Conservation (phyloP, 1,140 invertebrate species). For the Lordiphosa mommai region DNA sequence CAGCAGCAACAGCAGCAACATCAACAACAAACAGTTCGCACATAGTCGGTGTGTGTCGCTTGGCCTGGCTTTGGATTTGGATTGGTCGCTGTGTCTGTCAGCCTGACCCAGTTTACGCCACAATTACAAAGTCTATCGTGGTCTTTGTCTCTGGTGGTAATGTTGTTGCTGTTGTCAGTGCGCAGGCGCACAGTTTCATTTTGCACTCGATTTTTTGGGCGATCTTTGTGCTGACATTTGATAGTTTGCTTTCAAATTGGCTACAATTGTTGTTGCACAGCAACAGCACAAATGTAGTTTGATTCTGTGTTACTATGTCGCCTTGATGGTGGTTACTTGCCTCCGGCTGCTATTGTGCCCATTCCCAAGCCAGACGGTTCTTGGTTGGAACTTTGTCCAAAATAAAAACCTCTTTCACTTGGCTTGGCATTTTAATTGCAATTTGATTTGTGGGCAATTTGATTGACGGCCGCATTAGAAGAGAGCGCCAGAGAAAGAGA, state of each 20-base stretch:
- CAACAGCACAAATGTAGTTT: constrained; percentile 14
- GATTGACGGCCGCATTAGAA: constrained; percentile 29
- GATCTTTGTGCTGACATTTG: constrained; percentile 64
- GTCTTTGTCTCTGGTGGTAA: constrained; percentile 20
- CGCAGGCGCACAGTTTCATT: constrained; percentile 57
- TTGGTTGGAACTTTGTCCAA: constrained; percentile 49
- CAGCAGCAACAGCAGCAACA: constrained; percentile 17
- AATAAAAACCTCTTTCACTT: constrained; percentile 40
- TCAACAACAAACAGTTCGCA: constrained; percentile 29
- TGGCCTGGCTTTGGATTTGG: constrained; percentile 14
- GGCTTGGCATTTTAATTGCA: constrained; percentile 57
- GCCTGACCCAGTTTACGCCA: constrained; percentile 70
- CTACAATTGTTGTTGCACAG: constrained; percentile 50
- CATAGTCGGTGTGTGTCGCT: constrained; percentile 31
- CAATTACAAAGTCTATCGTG: constrained; percentile 62
- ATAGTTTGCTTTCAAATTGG: constrained; percentile 76
- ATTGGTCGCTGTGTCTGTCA: constrained; percentile 11
- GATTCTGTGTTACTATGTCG: constrained; percentile 68
- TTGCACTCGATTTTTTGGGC: constrained; percentile 33
- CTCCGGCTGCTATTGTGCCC: constrained; percentile 40
- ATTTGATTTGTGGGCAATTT: constrained; percentile 52
- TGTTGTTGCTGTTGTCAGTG: constrained; percentile 32
- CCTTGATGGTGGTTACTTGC: constrained; percentile 35
- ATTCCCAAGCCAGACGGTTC: constrained; percentile 49
- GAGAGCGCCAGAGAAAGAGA: background rate